Evolutionary conservation across 1,140 invertebrate genomes (phyloP).

Genomic region (Drosophila mauritiana): DNA sequence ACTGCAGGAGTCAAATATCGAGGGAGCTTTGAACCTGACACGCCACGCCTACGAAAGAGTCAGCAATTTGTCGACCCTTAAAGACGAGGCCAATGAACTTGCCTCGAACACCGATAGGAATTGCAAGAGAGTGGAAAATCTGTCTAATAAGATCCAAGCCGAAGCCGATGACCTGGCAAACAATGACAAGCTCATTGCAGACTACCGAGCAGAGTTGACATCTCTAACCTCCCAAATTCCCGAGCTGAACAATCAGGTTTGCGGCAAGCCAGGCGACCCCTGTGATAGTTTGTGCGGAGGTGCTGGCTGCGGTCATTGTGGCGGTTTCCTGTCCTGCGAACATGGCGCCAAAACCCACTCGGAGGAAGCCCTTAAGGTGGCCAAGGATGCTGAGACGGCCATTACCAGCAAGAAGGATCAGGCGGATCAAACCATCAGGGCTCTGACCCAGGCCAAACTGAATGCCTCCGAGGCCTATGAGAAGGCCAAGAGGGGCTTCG

Average conservation of each 20-base stretch:
- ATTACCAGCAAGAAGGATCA: constrained; percentile 93
- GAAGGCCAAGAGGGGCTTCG: constrained; percentile 85
- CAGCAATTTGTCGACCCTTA: constrained; percentile 85
- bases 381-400: constrained; percentile 91
- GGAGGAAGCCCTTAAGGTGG: constrained; percentile 92
- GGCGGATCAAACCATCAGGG: constrained; percentile 87
- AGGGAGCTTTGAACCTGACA: constrained; percentile 96
- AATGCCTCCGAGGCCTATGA: constrained; percentile 86
- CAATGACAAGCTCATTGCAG: constrained; percentile 88
- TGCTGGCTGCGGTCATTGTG: constrained; percentile 96
- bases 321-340: constrained; percentile 93
- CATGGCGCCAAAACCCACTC: constrained; percentile 94
- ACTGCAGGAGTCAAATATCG: constrained; percentile 97
- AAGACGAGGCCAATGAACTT: constrained; percentile 89
- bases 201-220: constrained; percentile 88
- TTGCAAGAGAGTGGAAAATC: constrained; percentile 92
- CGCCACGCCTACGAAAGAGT: constrained; percentile 90
- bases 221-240: constrained; percentile 91
- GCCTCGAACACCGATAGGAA: constrained; percentile 92
- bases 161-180: constrained; percentile 90
- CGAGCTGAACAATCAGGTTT: constrained; percentile 94
- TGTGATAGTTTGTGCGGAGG: constrained; percentile 97
- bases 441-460: constrained; percentile 86
- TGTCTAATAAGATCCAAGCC: constrained; percentile 89
- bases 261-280: constrained; percentile 92